phyloP scores from a whole-genome alignment of 2,888 invertebrate species.

The Epistrophella euchroma region DNA sequence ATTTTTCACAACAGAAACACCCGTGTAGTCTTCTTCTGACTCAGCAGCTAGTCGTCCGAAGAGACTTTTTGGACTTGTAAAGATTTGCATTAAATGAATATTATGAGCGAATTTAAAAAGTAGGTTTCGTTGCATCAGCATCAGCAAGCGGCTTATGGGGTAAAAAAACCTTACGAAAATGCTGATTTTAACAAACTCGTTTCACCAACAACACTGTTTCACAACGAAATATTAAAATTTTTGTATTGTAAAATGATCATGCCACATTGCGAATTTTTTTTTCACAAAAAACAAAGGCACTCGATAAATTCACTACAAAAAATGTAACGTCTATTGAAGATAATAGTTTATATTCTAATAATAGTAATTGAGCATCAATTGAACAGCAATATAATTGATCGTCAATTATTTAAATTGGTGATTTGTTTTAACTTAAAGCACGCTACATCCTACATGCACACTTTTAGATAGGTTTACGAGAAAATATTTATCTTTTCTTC shows the following conservation, averaged over 20 bases:
- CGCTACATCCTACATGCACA: not conserved
- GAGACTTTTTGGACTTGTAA: not conserved
- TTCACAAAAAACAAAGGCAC: not conserved
- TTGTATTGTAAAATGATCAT: not conserved
- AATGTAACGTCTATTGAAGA: too few relatives aligned
- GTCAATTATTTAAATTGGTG: not conserved
- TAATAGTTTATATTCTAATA: not conserved
- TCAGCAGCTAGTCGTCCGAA: not conserved
- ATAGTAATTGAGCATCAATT: slow-evolving; percentile 30
- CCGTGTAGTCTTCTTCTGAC: slow-evolving; percentile 21
- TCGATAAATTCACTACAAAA: not conserved
- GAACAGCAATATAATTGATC: slow-evolving; percentile 8
- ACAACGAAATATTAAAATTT: slow-evolving; percentile 4
- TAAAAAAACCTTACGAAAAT: slow-evolving; percentile 5
- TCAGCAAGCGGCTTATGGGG: not conserved
- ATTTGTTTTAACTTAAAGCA: not conserved
- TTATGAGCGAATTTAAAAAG: not conserved
- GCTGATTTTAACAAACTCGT: slow-evolving; percentile 11
- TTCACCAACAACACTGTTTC: not conserved
- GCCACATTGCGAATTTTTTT: slow-evolving; percentile 1
- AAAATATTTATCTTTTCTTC: not conserved
- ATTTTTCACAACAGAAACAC: not conserved
- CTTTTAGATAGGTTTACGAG: not conserved
- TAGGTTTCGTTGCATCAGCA: slow-evolving; percentile 24
- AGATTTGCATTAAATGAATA: not conserved